Evolutionary conservation across 2,113 vertebrate genomes (phyloP), one percentile per base, ranked within the genome.

Genomic region (Myiozetetes cayanensis): DNA sequence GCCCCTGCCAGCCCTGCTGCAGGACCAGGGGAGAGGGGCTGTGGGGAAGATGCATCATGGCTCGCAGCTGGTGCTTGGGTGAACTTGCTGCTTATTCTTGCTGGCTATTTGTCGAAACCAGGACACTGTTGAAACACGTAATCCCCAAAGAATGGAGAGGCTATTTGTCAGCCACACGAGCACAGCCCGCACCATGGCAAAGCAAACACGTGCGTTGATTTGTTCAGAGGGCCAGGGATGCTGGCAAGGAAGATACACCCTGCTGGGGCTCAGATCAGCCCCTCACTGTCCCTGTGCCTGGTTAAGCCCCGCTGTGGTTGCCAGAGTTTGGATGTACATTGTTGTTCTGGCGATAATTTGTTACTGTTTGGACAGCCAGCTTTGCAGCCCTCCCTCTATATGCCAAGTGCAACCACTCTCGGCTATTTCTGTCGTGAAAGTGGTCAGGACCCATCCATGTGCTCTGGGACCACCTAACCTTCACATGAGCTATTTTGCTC

Each of bases 71-170:
- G 63, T 39, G 4, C 41, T 61, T 10, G 55, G 37, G 30, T 79
- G 63, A 87, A 14, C 79, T 87, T 62, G 56, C 83, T 90, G 71
- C 80, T 87, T 7, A 3, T 78, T 85, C 89, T 78, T 4, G 18
- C 86, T 85, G 84, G 59, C 89, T 84, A 20, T 44, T 77, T 89
- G 22, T 79, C 1, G 86, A 86, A 88, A 87, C 84, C 88, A 84
- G 80, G 88, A 44, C 88, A 63, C 49, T 85, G 9, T 23, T 85
- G 84, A 81, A 90, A 77, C 90, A 94, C 31, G 39, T 95, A 95
- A 96, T 96, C 95, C 76, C 55, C 2, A 53, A 91, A 89, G 81
- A 94, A 96, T 56, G 87, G 93, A 93, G 79, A 81, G 80, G 88
- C 90, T 81, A 6, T 85, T 92, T 94, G 88, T 95, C 80, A 94